phyloP scores from a whole-genome alignment of 1,140 invertebrate genomes.

The Glossosoma conforme region DNA sequence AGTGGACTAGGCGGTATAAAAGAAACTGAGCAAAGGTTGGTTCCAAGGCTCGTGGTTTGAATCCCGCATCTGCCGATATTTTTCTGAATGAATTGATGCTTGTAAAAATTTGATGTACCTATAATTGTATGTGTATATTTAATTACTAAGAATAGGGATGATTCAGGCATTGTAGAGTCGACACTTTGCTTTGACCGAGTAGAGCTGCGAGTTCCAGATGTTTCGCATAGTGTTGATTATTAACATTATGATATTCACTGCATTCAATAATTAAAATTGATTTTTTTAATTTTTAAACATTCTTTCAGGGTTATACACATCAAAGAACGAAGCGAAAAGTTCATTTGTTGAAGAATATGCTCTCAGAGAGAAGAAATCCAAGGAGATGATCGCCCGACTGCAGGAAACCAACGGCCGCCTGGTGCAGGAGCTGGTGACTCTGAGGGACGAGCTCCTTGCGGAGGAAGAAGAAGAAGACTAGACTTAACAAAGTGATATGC shows the following conservation, averaged over 20 bases:
- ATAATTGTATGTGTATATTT: no score
- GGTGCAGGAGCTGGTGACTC: slow-evolving; percentile 19
- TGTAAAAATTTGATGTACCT: neutral
- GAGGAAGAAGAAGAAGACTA: no score
- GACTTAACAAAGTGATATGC: no score
- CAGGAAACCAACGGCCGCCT: slow-evolving; percentile 24
- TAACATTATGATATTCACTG: no score
- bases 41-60: no score
- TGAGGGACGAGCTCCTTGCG: slow-evolving; percentile 13
- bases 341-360: slow-evolving; percentile 15
- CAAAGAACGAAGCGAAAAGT: slow-evolving; percentile 16
- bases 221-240: neutral
- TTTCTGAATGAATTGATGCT: no score
- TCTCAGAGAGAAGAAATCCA: slow-evolving; percentile 24
- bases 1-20: no score
- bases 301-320: slow-evolving; percentile 17
- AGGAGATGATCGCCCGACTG: slow-evolving; percentile 27
- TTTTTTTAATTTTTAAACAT: neutral
- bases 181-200: no score
- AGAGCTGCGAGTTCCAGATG: neutral
- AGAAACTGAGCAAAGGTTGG: no score
- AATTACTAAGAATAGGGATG: no score
- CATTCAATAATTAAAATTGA: neutral
- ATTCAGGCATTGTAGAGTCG: no score
- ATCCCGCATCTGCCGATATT: no score